Percentiles rank a stretch among this genome's conserved stretches.
phyloP scores from a whole-genome alignment of 2,113 vertebrate species.

The Camelus bactrianus region DNA sequence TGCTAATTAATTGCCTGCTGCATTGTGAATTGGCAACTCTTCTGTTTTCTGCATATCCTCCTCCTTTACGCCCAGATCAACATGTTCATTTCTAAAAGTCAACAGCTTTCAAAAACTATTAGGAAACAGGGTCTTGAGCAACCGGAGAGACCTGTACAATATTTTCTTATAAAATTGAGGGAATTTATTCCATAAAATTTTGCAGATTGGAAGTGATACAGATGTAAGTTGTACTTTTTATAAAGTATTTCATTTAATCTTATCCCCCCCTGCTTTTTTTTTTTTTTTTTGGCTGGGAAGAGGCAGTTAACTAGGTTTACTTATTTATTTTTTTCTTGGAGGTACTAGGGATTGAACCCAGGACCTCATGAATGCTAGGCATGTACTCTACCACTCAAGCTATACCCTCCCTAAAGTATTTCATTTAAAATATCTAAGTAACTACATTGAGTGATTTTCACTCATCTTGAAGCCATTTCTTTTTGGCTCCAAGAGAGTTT shows the following conservation, averaged over 20 bases:
- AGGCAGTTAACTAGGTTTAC: too few species aligned
- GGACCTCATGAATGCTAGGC: too few species aligned
- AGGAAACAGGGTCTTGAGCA: constrained; percentile 72
- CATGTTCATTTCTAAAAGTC: constrained; percentile 82
- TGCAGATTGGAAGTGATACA: background rate
- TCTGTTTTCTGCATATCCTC: constrained; percentile 74
- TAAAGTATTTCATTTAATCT: constrained; percentile 50
- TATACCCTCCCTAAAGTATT: background rate
- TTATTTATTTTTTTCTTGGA: too few species aligned
- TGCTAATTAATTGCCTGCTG: constrained; percentile 79
- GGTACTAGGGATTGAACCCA: too few species aligned
- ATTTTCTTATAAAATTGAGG: constrained; percentile 64
- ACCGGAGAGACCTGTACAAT: constrained; percentile 56
- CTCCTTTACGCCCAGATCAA: constrained; percentile 77
- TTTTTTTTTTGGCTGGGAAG: too few species aligned
- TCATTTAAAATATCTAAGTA: constrained; percentile 60
- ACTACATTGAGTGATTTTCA: constrained; percentile 37
- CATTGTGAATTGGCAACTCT: constrained; percentile 76
- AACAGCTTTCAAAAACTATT: constrained; percentile 80
- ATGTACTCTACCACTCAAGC: too few species aligned
- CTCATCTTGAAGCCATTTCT: constrained; percentile 54
- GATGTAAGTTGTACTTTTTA: constrained; percentile 35
- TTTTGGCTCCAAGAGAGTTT: constrained; percentile 33
- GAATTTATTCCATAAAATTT: constrained; percentile 47
- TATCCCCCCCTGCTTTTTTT: too few species aligned